A percentile compares a stretch with the other conserved stretches of the same genome.
phyloP scores from a whole-genome alignment of 2,113 vertebrate genomes.

The Murina feae region DNA sequence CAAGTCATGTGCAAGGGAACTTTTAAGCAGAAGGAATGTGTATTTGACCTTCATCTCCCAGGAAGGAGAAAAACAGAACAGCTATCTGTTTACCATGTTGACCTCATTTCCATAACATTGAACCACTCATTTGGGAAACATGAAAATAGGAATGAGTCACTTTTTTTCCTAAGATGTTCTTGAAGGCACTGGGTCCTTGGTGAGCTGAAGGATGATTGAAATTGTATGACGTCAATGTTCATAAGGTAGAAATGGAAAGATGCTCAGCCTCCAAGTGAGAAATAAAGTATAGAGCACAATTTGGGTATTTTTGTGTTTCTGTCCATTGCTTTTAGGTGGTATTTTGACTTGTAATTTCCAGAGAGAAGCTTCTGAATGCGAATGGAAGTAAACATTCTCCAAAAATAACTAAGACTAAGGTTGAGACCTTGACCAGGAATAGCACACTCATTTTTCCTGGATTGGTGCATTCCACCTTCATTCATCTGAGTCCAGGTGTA shows the following conservation, averaged over 20 bases:
- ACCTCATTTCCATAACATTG: constrained; percentile 69
- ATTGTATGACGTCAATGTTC: constrained; percentile 63
- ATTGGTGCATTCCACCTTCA: background rate
- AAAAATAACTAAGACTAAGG: background rate
- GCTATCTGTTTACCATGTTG: constrained; percentile 57
- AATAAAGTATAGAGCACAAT: constrained; percentile 9
- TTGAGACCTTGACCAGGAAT: background rate
- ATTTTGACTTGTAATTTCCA: constrained; percentile 48
- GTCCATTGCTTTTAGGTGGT: constrained; percentile 24
- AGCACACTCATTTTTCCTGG: background rate
- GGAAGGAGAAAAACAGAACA: constrained; percentile 58
- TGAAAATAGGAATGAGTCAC: constrained; percentile 61
- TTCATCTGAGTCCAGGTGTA: background rate
- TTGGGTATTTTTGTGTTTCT: constrained; percentile 1
- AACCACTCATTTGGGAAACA: constrained; percentile 76
- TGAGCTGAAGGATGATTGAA: constrained; percentile 68
- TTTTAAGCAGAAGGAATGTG: constrained; percentile 44
- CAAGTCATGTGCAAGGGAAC: constrained; percentile 41
- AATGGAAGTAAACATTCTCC: background rate
- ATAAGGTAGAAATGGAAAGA: constrained; percentile 71
- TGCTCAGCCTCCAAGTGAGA: constrained; percentile 48
- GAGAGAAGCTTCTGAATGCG: background rate
- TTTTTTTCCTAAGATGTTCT: constrained; percentile 62
- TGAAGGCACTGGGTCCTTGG: constrained; percentile 39
- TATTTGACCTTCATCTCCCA: constrained; percentile 74